Conservation (phyloP, 2,888 invertebrate genomes). For the Trimorus sp. region DNA sequence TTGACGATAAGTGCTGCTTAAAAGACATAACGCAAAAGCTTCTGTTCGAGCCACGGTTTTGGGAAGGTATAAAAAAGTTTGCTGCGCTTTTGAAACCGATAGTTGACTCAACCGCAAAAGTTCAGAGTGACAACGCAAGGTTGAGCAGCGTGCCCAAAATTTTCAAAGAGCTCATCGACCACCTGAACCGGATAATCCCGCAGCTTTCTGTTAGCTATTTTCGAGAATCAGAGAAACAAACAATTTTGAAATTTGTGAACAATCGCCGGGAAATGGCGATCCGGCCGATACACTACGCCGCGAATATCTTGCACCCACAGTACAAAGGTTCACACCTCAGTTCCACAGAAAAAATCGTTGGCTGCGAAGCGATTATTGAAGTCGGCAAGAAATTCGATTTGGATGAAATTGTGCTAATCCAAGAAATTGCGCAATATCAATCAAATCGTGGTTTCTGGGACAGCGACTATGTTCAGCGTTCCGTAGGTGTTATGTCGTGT, state of each 20-base stretch:
- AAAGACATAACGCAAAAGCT: slow-evolving; percentile 24
- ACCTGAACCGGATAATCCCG: slow-evolving; percentile 12
- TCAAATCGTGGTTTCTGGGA: slow-evolving; percentile 35
- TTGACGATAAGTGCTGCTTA: slow-evolving; percentile 37
- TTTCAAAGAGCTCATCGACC: slow-evolving; percentile 9
- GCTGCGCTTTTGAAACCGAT: background rate
- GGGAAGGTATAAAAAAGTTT: slow-evolving; percentile 21
- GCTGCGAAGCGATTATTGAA: slow-evolving; percentile 30
- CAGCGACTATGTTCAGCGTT: slow-evolving; percentile 34
- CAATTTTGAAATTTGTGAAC: slow-evolving; percentile 9
- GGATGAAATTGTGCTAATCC: slow-evolving; percentile 28
- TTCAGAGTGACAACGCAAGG: slow-evolving; percentile 2
- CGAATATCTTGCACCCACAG: slow-evolving; percentile 50
- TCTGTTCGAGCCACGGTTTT: slow-evolving; percentile 29
- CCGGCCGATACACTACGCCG: slow-evolving; percentile 48
- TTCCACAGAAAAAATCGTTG: slow-evolving; percentile 18
- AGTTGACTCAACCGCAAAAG: slow-evolving; percentile 19
- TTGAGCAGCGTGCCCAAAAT: slow-evolving; percentile 20
- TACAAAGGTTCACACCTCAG: slow-evolving; percentile 43
- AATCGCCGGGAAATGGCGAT: slow-evolving; percentile 33
- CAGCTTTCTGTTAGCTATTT: slow-evolving; percentile 9
- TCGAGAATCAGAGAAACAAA: slow-evolving; percentile 7
- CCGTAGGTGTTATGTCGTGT: slow-evolving; percentile 24
- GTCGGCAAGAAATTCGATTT: slow-evolving; percentile 40
- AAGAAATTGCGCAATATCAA: slow-evolving; percentile 43